phyloP scores from a whole-genome alignment of 2,888 invertebrate genomes.

The Drosophila niveifrons region DNA sequence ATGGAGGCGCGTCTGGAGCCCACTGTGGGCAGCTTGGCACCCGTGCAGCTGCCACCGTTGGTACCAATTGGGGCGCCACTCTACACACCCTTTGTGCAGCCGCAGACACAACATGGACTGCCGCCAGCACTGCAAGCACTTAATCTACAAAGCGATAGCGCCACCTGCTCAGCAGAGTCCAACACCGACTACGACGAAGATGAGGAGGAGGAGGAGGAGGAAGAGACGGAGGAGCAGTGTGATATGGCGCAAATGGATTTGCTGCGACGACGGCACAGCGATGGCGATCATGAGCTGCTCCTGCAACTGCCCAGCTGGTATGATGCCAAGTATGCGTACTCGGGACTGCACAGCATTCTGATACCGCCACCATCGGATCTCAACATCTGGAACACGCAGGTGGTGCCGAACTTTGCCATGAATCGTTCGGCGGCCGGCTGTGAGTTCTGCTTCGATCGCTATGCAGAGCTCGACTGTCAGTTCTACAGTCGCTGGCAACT shows the following conservation, averaged over 20 bases:
- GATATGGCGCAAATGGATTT: conserved; percentile 68
- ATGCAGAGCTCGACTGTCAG: conserved; percentile 87
- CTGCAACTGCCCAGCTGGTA: conserved; percentile 84
- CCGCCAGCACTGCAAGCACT: conserved; percentile 66
- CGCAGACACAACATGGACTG: conserved; percentile 47
- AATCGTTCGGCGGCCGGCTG: conserved; percentile 86
- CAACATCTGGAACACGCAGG: conserved; percentile 84
- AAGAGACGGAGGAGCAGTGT: conserved; percentile 47
- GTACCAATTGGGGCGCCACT: conserved; percentile 75
- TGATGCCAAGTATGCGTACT: conserved; percentile 85
- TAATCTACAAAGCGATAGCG: conserved; percentile 61
- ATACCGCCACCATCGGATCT: conserved; percentile 84
- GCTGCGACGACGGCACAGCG: conserved; percentile 57
- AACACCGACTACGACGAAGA: conserved; percentile 63
- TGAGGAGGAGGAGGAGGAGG: conserved; percentile 31
- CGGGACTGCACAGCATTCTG: conserved; percentile 85
- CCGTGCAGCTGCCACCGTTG: conserved; percentile 67
- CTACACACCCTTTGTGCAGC: conserved; percentile 59
- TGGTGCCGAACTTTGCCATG: conserved; percentile 85
- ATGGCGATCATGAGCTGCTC: conserved; percentile 64
- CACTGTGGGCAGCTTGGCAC: conserved; percentile 12
- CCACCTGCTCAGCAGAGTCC: conserved; percentile 66
- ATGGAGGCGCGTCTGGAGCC: conserved; percentile 55
- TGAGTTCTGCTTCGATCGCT: conserved; percentile 87
- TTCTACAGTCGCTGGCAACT: conserved; percentile 86